Evolutionary conservation across 1,140 invertebrate genomes (phyloP).

Genomic region (Leptinotarsa defecta): DNA sequence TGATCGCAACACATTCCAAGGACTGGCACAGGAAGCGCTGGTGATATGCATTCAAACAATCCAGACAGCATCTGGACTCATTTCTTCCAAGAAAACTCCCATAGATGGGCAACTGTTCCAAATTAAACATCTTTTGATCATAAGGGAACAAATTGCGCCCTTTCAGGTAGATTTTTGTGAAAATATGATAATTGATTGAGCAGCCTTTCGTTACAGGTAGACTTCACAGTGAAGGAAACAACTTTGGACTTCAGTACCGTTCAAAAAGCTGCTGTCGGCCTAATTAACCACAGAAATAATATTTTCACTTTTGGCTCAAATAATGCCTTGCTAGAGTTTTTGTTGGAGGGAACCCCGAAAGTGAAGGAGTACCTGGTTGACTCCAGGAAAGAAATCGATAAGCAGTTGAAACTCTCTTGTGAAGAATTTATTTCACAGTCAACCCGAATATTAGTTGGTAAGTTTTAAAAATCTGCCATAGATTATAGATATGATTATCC

Average conservation of each 20-base stretch:
- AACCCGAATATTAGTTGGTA: constrained; percentile 73
- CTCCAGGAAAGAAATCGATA: constrained; percentile 93
- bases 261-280: constrained; percentile 82
- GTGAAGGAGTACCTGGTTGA: constrained; percentile 91
- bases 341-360: constrained; percentile 87
- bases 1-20: constrained; percentile 94
- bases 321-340: constrained; percentile 90
- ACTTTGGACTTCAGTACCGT: constrained; percentile 89
- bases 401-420: constrained; percentile 88
- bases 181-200: not conserved
- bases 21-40: constrained; percentile 93
- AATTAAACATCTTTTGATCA: constrained; percentile 96
- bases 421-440: constrained; percentile 86
- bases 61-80: constrained; percentile 73
- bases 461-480: constrained; percentile 38
- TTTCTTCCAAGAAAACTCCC: constrained; percentile 66
- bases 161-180: constrained; percentile 77
- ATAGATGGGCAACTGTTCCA: constrained; percentile 96
- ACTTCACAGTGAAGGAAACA: constrained; percentile 91
- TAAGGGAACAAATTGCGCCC: constrained; percentile 96
- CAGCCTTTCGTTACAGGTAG: constrained; percentile 82
- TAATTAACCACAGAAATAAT: constrained; percentile 84
- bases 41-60: constrained; percentile 90
- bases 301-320: constrained; percentile 87
- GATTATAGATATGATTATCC: not conserved